phyloP scores from a whole-genome alignment of 1,140 invertebrate genomes.

The Trachelipus rathkii region DNA sequence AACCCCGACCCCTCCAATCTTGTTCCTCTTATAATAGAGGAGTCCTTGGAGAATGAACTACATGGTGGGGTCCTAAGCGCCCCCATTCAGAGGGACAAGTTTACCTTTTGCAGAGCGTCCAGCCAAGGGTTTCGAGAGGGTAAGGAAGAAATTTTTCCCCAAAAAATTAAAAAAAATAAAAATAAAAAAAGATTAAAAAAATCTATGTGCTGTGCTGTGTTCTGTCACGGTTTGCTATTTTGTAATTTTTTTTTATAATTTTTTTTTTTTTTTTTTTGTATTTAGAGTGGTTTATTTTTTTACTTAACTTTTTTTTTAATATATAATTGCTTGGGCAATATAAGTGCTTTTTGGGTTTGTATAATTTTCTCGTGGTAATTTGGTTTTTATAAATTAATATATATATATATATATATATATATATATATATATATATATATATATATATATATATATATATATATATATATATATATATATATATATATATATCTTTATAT shows the following conservation, averaged over 20 bases:
- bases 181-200: no score
- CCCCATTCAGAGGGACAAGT: constrained; percentile 2
- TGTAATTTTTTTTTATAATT: no score
- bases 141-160: not conserved
- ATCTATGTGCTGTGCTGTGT: no score
- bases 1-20: not conserved
- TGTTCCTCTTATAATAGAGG: not conserved
- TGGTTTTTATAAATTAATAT: not conserved
- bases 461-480: constrained; percentile 14
- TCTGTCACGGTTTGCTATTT: no score
- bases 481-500: constrained; percentile 8
- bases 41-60: not conserved
- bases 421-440: constrained; percentile 14
- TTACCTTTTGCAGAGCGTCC: not conserved
- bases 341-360: no score
- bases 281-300: no score
- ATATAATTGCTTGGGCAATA: no score
- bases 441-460: constrained; percentile 12
- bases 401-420: constrained; percentile 14
- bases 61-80: not conserved
- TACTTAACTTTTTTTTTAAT: no score
- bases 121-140: not conserved
- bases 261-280: no score
- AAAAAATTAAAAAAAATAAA: not conserved
- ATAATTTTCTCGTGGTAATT: no score